Evolutionary conservation across 2,113 vertebrate genomes (phyloP), one percentile per base, ranked within the genome.

Genomic region (Tinamus guttatus): DNA sequence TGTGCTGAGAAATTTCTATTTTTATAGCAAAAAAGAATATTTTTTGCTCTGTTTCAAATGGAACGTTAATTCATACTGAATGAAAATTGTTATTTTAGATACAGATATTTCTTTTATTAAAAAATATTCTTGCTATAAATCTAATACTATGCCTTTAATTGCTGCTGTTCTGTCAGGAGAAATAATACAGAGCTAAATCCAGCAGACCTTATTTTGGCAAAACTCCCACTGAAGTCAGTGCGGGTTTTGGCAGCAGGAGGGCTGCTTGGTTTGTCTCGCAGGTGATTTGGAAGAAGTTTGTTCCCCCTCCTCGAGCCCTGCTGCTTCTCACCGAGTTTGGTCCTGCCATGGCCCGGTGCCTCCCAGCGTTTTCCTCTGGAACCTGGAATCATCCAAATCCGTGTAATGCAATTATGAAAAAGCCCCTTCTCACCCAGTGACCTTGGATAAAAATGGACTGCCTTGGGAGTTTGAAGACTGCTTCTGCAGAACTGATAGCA

Each of bases 201-300:
- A 96, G 83, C 90, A 94, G 92, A 95, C 85, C 94, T 95, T 47
- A 69, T 71, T 86, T 75, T 96, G 95, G 94, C 96, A 89, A 90
- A 92, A 73, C 81, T 94, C 95, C 96, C 90, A 62, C 86, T 69
- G 77, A 95, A 96, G 92, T 73, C 93, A 64, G 83, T 6, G 43
- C 79, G 87, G 89, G 54, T 58, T 96, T 92, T 79, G 94, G 81
- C 77, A 41, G 75, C 93, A 68, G 47, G 3, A 62, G 78, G 87
- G 18, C 45, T 7, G 70, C 22, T 8, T 11, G 80, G 58, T 90
- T 95, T 76, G 82, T 92, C 94, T 95, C 88, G n/a, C 92, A 81
- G 70, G 76, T 94, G 56, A 52, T 58, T 27, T 86, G 79, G 90
- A 79, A 64, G 12, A 4, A 8, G 59, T 76, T 78, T 92, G 90